Base-by-base conservation (phyloP, 2,888 invertebrate genomes). In the Scaptomyza tumidula region DNA sequence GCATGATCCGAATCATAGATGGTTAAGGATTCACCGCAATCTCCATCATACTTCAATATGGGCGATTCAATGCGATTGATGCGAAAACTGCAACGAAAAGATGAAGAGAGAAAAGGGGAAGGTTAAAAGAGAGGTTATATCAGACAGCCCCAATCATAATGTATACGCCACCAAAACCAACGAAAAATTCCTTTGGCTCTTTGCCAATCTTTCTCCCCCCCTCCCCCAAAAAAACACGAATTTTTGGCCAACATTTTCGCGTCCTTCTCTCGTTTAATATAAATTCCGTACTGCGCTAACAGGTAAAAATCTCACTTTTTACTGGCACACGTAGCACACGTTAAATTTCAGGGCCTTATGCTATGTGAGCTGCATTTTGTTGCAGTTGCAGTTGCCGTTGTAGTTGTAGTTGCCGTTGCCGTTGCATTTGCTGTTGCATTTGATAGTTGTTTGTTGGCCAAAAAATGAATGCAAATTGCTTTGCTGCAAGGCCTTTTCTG, bases 11-110 rank as follows among this genome's bases (percentile, higher is more conserved):
- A 95, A 86, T 98, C 98, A 91, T 98, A 98, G 5, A 98, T 94
- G 0, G 98, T 98, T 31, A 98, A 93, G 3, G 97, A 97, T 89
- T 98, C 98, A 0, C 97, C 97, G 81, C 97, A 98, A 89, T 98
- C 97, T 0, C 97, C 97, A 29, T 96, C 96, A 92, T 96, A 97
- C 2, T 96, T 95, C 37, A 95, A 94, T 50, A 98, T 97, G 0
- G 97, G 97, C 1, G 97, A 97, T 89, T 97, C 97, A 69, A 97
- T 97, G 37, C 97, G 94, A 91, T 97, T 97, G 78, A 97, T 97
- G 27, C 97, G 95, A 89, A 97, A 97, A 89, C 97, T 97, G 84
- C 9, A 77, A 80, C 0, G 62, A 5, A 39, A 13, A 44, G 13
- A 14, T 4, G 5, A 24, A 24, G 24, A 1, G 9, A 6, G 4